Percentiles rank a stretch among this genome's conserved stretches.
Conservation (phyloP, 2,888 invertebrate species). For the Pollenia angustigena region DNA sequence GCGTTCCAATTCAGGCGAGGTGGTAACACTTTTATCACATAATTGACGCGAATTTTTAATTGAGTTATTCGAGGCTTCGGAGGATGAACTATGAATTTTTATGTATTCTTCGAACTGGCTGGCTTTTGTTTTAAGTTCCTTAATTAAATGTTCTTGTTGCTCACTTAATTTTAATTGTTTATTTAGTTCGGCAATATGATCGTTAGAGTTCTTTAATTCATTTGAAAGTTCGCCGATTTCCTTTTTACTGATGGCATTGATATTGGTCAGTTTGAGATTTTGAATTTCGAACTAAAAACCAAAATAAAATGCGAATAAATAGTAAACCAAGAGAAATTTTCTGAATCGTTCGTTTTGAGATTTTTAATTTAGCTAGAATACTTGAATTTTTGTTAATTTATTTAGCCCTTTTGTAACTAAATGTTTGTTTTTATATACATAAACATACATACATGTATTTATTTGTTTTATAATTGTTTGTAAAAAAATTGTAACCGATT, state of each 20-base stretch:
- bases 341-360: no score
- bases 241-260: slow-evolving; percentile 79
- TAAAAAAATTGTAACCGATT: no score
- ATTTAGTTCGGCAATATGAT: slow-evolving; percentile 80
- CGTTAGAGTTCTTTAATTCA: slow-evolving; percentile 82
- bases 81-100: slow-evolving; percentile 85
- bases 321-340: neutral
- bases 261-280: slow-evolving; percentile 80
- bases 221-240: slow-evolving; percentile 78
- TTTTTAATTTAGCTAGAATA: no score
- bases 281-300: slow-evolving; percentile 81
- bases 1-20: slow-evolving; percentile 78
- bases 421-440: no score
- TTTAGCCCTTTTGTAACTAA: no score
- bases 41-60: slow-evolving; percentile 64
- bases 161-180: slow-evolving; percentile 83
- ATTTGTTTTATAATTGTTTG: no score
- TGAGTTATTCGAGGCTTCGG: slow-evolving; percentile 77
- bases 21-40: slow-evolving; percentile 79
- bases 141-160: slow-evolving; percentile 86
- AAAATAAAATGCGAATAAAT: neutral
- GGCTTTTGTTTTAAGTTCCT: slow-evolving; percentile 87
- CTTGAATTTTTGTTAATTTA: no score
- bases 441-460: no score
- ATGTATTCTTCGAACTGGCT: slow-evolving; percentile 88